Evolutionary conservation across 2,113 vertebrate genomes (phyloP), one percentile per base, ranked within the genome.

Genomic region (Cyanoliseus patagonus): DNA sequence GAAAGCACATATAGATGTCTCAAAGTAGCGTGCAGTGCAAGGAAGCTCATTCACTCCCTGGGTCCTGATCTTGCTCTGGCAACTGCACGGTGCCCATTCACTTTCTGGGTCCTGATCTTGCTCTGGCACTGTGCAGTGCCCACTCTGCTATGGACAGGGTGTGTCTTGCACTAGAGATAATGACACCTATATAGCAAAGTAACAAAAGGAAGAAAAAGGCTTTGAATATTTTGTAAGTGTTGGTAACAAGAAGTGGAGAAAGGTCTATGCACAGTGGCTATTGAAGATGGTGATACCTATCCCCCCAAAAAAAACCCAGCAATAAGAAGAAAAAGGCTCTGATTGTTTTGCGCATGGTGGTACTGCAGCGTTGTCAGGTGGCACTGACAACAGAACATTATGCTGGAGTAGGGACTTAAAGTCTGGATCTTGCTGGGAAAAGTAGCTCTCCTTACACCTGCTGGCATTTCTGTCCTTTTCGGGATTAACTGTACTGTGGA

Each of bases 161-260:
- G 12, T 49, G 30, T 17, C 24, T 76, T 0, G 0, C 44, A 11
- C 1, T 27, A 57, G 52, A 87, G 28, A 30, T 61, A 19, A 25
- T 46, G 20, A 39, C 2, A 42, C 1, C 14, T 18, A 2, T 11
- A 42, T 68, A 17, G 20, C 82, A 68, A 85, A 68, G 4, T 2
- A 64, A 4, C 17, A 68, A 17, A 41, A 79, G 81, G 37, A 78
- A 88, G 17, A 64, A 35, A 92, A 59, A 90, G 8, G 7, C 25
- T 59, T 74, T 24, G 17, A 64, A 33, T 35, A 4, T 42, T 90
- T 77, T 57, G 13, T 23, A 44, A 44, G 17, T 24, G 10, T 4
- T 74, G 16, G 37, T 39, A 49, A 55, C 7, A 39, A 42, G 22
- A 55, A n/a, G 9, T 8, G 18, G 11, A 24, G 10, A 62, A 90